A percentile compares a stretch with the other conserved stretches of the same genome.
phyloP scores from a whole-genome alignment of 2,888 invertebrate species.

The Carterocephalus palaemon region DNA sequence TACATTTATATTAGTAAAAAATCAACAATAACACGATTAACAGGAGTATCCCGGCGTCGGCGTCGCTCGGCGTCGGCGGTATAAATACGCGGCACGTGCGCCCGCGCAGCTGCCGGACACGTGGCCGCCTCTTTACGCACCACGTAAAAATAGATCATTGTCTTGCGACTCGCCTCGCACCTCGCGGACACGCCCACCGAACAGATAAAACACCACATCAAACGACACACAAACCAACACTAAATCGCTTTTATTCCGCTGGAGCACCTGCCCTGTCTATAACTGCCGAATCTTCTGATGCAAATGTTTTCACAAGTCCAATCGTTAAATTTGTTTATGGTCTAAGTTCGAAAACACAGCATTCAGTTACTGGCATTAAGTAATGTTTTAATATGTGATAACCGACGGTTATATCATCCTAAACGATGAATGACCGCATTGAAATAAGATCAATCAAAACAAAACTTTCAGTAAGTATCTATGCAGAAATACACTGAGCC shows the following conservation, averaged over 20 bases:
- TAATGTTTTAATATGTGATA: conserved; percentile 4
- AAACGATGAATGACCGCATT: conserved; percentile 12
- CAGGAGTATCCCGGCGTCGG: conserved; percentile 37
- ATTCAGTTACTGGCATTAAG: conserved; percentile 11
- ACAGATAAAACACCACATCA: conserved; percentile 76
- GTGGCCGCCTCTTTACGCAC: conserved; percentile 69
- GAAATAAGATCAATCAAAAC: conserved; percentile 6
- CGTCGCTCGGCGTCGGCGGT: conserved; percentile 54
- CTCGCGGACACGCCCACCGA: conserved; percentile 64
- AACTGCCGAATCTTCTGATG: conserved; percentile 7
- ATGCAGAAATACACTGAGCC: conserved; percentile 35
- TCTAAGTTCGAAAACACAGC: conserved; percentile 3
- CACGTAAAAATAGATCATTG: conserved; percentile 75
- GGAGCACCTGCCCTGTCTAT: conserved; percentile 38
- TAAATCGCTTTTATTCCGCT: conserved; percentile 62
- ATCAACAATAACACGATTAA: background rate
- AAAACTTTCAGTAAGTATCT: background rate
- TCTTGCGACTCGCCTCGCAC: conserved; percentile 43
- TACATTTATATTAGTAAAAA: too few relatives aligned
- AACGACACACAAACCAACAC: conserved; percentile 54
- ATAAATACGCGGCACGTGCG: conserved; percentile 76
- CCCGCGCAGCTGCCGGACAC: conserved; percentile 73
- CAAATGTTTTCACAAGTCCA: conserved; percentile 35
- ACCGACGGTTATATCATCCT: conserved; percentile 7
- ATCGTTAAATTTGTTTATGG: conserved; percentile 18